phyloP scores from a whole-genome alignment of 2,888 invertebrate genomes.

The Catocala fraxini region DNA sequence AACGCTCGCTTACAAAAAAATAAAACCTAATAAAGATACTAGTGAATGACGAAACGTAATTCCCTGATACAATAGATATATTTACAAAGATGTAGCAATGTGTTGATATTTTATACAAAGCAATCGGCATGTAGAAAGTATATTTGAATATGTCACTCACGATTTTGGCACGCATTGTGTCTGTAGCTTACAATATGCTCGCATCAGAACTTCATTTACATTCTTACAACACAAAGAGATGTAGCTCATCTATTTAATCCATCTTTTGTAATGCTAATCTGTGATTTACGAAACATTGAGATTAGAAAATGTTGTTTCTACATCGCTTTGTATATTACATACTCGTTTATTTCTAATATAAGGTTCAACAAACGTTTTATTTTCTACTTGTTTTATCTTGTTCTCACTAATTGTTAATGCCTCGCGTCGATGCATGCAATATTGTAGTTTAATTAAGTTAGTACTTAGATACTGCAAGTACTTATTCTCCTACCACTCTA shows the following conservation, averaged over 20 bases:
- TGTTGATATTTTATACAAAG: slow-evolving; percentile 24
- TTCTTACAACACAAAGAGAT: slow-evolving; percentile 35
- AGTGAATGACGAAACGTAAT: background rate
- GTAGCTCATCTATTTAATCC: slow-evolving; percentile 25
- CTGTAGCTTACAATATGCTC: slow-evolving; percentile 26
- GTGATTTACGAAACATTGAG: background rate
- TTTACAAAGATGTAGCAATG: slow-evolving; percentile 12
- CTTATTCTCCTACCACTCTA: too few species aligned
- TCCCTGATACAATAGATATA: background rate
- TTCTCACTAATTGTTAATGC: too few species aligned
- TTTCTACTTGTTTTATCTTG: too few species aligned
- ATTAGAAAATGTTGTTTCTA: background rate
- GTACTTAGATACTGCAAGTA: too few species aligned
- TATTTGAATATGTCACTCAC: slow-evolving; percentile 49
- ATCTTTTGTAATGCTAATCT: slow-evolving; percentile 31
- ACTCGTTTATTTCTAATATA: too few species aligned
- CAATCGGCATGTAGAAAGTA: slow-evolving; percentile 43
- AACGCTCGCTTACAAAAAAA: too few species aligned
- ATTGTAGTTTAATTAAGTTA: too few species aligned
- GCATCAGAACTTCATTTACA: slow-evolving; percentile 29
- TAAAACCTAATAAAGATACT: too few species aligned
- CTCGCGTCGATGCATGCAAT: too few species aligned
- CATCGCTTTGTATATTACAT: too few species aligned
- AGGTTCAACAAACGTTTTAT: too few species aligned
- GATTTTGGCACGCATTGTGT: slow-evolving; percentile 39